These are phyloP conservation scores for Hydropsyche betteni DNA, from an alignment of 2,888 invertebrate species.

Conservation along the genomic window DNA sequence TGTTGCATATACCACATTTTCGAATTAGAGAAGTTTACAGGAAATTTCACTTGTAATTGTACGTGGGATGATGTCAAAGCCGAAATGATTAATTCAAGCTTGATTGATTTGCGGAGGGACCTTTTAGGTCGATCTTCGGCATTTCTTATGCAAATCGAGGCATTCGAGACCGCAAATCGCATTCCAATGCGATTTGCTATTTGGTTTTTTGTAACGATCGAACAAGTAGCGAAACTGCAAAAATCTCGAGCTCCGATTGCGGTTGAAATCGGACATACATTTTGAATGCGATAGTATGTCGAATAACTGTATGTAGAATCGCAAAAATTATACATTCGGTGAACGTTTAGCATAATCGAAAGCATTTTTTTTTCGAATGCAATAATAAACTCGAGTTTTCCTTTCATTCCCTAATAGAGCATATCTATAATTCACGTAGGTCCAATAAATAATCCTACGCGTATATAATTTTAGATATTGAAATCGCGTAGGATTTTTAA, in stretches of 20 bases:
- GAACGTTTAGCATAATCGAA: background rate
- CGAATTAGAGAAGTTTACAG: no score
- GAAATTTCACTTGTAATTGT: no score
- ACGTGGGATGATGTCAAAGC: no score
- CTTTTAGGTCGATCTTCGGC: background rate
- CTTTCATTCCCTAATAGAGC: conserved; percentile 15
- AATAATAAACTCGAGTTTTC: background rate
- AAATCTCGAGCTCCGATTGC: no score
- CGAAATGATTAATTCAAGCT: no score
- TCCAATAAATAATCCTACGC: conserved; percentile 21
- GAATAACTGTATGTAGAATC: conserved; percentile 10
- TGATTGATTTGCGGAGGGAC: no score
- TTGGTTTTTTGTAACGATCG: background rate
- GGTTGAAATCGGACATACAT: background rate
- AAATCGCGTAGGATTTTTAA: no score
- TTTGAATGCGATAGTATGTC: conserved; percentile 13
- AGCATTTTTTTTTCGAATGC: conserved; percentile 2
- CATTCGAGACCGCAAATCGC: conserved; percentile 20
- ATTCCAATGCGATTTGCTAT: background rate
- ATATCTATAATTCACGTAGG: background rate
- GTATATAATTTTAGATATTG: background rate
- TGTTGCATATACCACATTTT: no score
- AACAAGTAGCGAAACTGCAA: no score
- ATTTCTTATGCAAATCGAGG: conserved; percentile 25
- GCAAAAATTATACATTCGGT: background rate